These are phyloP conservation scores for Bovichtus variegatus DNA, from an alignment of 2,797 vertebrate genomes.

Conservation along the genomic window DNA sequence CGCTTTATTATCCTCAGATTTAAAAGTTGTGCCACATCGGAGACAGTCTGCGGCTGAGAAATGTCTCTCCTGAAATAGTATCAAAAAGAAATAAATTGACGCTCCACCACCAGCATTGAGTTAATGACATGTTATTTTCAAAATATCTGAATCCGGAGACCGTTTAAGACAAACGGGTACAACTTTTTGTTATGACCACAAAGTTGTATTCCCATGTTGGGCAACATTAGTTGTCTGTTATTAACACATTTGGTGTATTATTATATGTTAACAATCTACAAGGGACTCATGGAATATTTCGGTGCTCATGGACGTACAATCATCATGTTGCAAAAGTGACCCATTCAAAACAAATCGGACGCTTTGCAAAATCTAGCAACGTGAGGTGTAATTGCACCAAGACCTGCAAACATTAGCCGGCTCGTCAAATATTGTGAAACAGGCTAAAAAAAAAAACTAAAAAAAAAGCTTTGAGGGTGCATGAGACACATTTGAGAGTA, in stretches of 20 bases:
- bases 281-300: conserved; percentile 23
- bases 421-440: conserved; percentile 18
- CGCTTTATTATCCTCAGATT: conserved; percentile 38
- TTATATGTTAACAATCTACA: neutral
- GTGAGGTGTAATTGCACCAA: conserved; percentile 57
- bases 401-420: conserved; percentile 32
- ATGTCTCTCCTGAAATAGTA: conserved; percentile 19
- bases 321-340: conserved; percentile 40
- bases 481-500: neutral
- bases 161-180: conserved; percentile 8
- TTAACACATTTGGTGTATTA: neutral
- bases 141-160: conserved; percentile 38
- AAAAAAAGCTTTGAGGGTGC: neutral
- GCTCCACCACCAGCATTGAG: neutral
- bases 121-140: conserved; percentile 22
- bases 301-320: neutral
- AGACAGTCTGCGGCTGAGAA: conserved; percentile 34
- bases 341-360: conserved; percentile 54
- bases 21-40: conserved; percentile 38
- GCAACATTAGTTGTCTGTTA: neutral
- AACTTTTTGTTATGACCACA: conserved; percentile 1
- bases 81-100: conserved; percentile 16
- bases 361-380: conserved; percentile 50
- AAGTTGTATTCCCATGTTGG: neutral
- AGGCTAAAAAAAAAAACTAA: no score